Evolutionary conservation across 2,113 vertebrate species (phyloP).

Genomic region (Sclerurus mexicanus): DNA sequence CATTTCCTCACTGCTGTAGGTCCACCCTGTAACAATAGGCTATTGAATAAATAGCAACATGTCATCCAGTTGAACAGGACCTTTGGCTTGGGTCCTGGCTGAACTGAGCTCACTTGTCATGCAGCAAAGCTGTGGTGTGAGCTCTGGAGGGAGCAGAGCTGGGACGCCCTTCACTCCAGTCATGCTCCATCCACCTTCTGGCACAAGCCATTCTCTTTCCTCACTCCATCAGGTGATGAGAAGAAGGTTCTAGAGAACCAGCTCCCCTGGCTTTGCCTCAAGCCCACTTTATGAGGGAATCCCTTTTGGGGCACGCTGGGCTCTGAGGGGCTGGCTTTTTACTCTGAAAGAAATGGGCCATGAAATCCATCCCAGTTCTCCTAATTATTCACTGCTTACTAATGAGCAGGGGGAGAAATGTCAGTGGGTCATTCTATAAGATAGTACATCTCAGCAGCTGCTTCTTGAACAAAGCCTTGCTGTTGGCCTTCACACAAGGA

Average conservation of each 20-base stretch:
- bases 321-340: neutral
- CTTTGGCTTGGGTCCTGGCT: neutral
- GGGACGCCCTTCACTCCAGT: neutral
- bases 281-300: neutral
- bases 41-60: neutral
- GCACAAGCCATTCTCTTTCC: neutral
- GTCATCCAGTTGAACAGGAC: neutral
- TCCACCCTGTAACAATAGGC: neutral
- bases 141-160: neutral
- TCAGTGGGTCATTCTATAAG: conserved; percentile 36
- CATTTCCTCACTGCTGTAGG: neutral
- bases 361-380: neutral
- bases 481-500: conserved; percentile 48
- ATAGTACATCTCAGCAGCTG: conserved; percentile 48
- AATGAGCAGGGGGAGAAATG: conserved; percentile 35
- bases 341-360: neutral
- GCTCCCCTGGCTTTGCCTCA: neutral
- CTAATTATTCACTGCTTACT: conserved; percentile 3
- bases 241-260: neutral
- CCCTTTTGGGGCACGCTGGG: neutral
- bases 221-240: neutral
- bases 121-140: neutral
- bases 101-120: neutral
- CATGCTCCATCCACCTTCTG: neutral
- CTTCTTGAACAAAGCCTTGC: conserved; percentile 26